Conservation (phyloP, 2,797 vertebrate genomes). For the Poecilia wingei region DNA sequence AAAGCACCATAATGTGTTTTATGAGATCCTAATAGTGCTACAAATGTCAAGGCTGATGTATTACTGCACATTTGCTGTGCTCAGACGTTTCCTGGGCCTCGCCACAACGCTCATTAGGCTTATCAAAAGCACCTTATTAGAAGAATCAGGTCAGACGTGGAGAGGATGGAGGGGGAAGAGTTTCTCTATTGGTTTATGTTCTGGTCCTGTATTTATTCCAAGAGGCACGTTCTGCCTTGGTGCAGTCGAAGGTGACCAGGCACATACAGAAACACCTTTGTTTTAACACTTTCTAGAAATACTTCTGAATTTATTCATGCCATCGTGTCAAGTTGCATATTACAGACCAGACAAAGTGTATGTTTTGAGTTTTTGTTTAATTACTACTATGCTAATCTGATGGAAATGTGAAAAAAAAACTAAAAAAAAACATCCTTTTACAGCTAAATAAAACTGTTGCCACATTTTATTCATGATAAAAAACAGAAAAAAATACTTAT, state of each 20-base stretch:
- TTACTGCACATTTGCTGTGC: constrained; percentile 38
- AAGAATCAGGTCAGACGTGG: constrained; percentile 63
- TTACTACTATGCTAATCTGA: background rate
- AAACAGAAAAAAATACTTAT: background rate
- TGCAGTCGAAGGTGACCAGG: background rate
- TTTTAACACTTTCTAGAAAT: background rate
- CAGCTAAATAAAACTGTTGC: background rate
- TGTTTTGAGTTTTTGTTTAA: background rate
- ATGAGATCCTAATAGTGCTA: constrained; percentile 68
- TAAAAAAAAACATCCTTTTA: background rate
- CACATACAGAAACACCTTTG: background rate
- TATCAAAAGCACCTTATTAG: constrained; percentile 69
- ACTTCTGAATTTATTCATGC: no score
- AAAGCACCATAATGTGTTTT: constrained; percentile 54
- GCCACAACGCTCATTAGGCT: constrained; percentile 58
- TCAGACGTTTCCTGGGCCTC: constrained; percentile 49
- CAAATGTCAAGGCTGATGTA: constrained; percentile 69
- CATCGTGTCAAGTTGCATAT: background rate
- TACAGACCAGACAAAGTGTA: background rate
- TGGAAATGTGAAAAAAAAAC: background rate
- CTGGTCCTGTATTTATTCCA: constrained; percentile 11
- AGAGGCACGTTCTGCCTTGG: background rate
- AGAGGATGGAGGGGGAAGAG: constrained; percentile 1
- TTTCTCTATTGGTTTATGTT: constrained; percentile 8
- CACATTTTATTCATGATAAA: constrained; percentile 6